Conservation (phyloP, 2,888 invertebrate genomes). For the Brachylomia viminalis region DNA sequence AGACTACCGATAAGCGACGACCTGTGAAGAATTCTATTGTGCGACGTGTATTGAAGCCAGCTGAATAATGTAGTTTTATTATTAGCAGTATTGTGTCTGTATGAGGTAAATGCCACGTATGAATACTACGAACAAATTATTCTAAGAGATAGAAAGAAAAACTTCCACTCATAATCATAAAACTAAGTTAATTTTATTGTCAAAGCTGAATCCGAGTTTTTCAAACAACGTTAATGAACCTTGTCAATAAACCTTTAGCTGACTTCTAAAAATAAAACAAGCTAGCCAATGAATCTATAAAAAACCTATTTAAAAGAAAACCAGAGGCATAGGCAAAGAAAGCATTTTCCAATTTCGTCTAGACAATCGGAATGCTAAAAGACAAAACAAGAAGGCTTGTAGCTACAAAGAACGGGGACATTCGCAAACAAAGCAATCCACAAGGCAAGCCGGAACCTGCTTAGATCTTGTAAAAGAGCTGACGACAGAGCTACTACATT, state of each 20-base stretch:
- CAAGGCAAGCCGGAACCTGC: slow-evolving; percentile 44
- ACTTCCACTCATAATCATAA: not conserved
- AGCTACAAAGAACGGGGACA: slow-evolving; percentile 55
- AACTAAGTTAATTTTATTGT: not conserved
- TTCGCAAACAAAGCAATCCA: slow-evolving; percentile 56
- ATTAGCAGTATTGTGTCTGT: too few relatives aligned
- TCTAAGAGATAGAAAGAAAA: not conserved
- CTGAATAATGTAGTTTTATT: too few relatives aligned
- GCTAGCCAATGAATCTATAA: not conserved
- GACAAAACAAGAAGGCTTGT: slow-evolving; percentile 48
- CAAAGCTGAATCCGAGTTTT: not conserved
- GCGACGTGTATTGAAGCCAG: not conserved
- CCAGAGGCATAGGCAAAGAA: slow-evolving; percentile 25
- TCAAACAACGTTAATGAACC: not conserved
- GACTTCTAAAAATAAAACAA: not conserved
- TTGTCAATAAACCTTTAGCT: not conserved
- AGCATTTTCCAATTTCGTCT: slow-evolving; percentile 57
- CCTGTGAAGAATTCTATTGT: slow-evolving; percentile 15
- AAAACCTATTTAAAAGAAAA: slow-evolving; percentile 20
- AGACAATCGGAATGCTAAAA: slow-evolving; percentile 60
- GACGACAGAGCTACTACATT: not conserved
- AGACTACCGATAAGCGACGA: slow-evolving; percentile 10
- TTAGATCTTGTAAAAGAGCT: slow-evolving; percentile 51
- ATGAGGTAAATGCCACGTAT: too few relatives aligned
- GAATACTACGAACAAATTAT: not conserved